Percentiles rank a stretch among this genome's conserved stretches.
Evolutionary conservation across 2,113 vertebrate species (phyloP).

Genomic region (Acrocephalus kingi): DNA sequence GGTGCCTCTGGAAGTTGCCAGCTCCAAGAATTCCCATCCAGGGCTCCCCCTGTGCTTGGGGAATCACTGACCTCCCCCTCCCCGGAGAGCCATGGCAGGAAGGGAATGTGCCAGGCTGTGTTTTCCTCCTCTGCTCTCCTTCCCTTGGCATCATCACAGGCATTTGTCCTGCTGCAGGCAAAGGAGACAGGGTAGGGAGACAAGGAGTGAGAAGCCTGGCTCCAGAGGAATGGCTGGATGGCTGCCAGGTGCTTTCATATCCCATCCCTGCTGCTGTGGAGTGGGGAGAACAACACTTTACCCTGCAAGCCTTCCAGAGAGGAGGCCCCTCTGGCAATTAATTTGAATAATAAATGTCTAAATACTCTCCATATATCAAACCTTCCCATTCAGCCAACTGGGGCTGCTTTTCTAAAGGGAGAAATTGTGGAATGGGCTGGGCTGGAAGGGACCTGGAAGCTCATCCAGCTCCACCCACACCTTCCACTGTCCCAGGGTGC

Average conservation of each 20-base stretch:
- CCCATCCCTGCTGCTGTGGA: neutral
- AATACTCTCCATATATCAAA: neutral
- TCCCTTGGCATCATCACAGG: neutral
- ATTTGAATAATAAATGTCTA: neutral
- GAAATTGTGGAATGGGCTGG: neutral
- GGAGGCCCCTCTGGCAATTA: neutral
- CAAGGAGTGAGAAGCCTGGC: neutral
- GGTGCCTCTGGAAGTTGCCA: neutral
- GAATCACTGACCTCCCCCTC: neutral
- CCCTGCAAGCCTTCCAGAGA: neutral
- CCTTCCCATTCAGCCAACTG: neutral
- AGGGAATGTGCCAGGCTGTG: neutral
- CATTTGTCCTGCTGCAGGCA: neutral
- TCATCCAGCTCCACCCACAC: neutral
- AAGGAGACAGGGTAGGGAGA: neutral
- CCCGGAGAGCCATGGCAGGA: neutral
- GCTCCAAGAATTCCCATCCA: neutral
- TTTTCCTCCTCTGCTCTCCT: neutral
- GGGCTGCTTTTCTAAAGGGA: neutral
- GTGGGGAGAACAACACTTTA: neutral
- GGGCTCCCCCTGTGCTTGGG: neutral
- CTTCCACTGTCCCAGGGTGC: neutral
- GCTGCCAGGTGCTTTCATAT: neutral
- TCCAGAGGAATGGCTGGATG: neutral
- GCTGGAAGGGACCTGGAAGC: neutral